Evolutionary conservation across 2,888 invertebrate species (phyloP).

Genomic region (Drosophila helvetica): DNA sequence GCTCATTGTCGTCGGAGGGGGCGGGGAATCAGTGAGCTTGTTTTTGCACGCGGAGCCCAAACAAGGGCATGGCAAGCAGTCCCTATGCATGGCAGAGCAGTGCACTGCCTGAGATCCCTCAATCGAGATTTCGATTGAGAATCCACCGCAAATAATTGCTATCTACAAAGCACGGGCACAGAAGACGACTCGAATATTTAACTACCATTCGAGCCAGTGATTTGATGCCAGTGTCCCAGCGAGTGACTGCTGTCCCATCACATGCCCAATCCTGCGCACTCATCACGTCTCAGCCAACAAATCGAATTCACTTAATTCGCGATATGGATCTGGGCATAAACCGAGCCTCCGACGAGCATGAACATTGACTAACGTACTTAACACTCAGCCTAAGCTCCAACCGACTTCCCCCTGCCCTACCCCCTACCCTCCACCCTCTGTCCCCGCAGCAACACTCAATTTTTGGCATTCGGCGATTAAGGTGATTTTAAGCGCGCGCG

Average conservation of each 20-base stretch:
- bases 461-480: constrained; percentile 41
- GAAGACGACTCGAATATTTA: neutral
- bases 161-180: neutral
- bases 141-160: neutral
- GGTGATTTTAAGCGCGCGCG: constrained; percentile 58
- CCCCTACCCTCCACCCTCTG: neutral
- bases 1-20: neutral
- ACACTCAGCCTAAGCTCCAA: neutral
- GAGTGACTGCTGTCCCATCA: neutral
- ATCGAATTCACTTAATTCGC: neutral
- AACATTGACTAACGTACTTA: neutral
- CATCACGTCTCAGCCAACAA: neutral
- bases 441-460: neutral
- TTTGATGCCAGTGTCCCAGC: neutral
- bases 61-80: neutral
- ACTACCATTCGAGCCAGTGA: no score
- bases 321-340: neutral
- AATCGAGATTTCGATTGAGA: neutral
- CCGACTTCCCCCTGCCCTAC: neutral
- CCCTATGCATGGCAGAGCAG: neutral
- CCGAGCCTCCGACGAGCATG: neutral
- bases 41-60: neutral
- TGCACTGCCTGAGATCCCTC: neutral
- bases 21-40: neutral
- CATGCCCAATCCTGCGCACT: neutral